Percentiles rank a stretch among this genome's conserved stretches.
phyloP scores from a whole-genome alignment of 2,113 vertebrate genomes.

The Xyliphius kryptos region DNA sequence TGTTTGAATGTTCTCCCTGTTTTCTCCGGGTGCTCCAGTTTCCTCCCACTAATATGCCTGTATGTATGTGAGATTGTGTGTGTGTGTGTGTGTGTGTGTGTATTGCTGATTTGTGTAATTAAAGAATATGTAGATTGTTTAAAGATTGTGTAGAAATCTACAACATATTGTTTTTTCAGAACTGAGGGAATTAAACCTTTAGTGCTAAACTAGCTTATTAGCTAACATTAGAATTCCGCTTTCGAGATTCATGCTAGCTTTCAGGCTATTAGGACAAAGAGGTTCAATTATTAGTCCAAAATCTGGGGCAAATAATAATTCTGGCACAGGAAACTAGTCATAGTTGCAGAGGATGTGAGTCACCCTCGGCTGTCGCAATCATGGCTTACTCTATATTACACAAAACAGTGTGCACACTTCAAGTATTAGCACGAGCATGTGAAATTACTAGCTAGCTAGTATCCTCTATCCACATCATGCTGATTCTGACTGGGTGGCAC shows the following conservation, averaged over 20 bases:
- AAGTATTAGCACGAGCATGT: neutral
- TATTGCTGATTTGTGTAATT: neutral
- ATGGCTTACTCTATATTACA: too few relatives aligned
- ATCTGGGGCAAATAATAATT: too few relatives aligned
- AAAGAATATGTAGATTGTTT: neutral
- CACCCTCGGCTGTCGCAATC: too few relatives aligned
- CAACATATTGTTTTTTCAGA: too few relatives aligned
- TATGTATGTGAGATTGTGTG: too few relatives aligned
- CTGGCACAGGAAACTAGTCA: neutral
- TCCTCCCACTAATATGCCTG: neutral
- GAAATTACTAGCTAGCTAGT: neutral
- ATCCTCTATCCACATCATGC: neutral
- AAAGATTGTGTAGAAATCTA: neutral
- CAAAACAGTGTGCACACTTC: too few relatives aligned
- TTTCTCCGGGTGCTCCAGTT: too few relatives aligned
- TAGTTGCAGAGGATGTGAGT: too few relatives aligned
- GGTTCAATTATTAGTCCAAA: too few relatives aligned
- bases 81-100: too few relatives aligned
- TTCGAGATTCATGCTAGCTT: neutral
- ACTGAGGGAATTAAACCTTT: neutral
- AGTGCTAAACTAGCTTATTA: neutral
- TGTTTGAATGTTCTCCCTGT: too few relatives aligned
- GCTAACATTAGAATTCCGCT: neutral
- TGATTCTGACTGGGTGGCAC: too few relatives aligned
- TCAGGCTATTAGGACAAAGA: neutral